A percentile compares a stretch with the other conserved stretches of the same genome.
These are phyloP conservation scores for Ranitomeya variabilis DNA, from an alignment of 2,113 vertebrate species.

Conservation along the genomic window DNA sequence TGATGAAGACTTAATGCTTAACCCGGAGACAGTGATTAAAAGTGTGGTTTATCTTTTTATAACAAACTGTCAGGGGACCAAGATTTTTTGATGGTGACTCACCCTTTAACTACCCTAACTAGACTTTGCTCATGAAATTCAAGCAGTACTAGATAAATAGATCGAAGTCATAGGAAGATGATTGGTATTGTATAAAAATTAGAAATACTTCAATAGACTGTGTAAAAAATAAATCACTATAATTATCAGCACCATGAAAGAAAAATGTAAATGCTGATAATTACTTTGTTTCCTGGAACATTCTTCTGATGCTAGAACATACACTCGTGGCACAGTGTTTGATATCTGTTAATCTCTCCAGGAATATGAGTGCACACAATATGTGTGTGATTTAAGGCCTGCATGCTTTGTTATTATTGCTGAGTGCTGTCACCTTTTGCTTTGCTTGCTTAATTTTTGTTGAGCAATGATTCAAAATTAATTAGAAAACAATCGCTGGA, in stretches of 20 bases:
- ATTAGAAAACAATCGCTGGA: constrained; percentile 66
- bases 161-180: no score
- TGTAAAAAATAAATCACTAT: constrained; percentile 39
- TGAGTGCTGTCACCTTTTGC: constrained; percentile 57
- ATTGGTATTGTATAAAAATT: not conserved
- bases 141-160: no score
- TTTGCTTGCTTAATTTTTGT: constrained; percentile 59
- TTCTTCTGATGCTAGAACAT: not conserved
- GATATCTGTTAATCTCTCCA: constrained; percentile 42
- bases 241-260: constrained; percentile 38
- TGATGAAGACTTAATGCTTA: no score
- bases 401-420: constrained; percentile 11
- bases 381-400: constrained; percentile 60
- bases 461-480: constrained; percentile 63
- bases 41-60: no score
- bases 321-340: not conserved
- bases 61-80: no score
- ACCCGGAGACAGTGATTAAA: no score
- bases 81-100: no score
- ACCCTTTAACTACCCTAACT: no score
- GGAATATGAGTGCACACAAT: constrained; percentile 23
- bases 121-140: no score
- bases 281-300: not conserved
- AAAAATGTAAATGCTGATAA: constrained; percentile 41
- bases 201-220: not conserved